These are phyloP conservation scores for Passer montanus DNA, from an alignment of 2,113 vertebrate species.

Conservation along the genomic window DNA sequence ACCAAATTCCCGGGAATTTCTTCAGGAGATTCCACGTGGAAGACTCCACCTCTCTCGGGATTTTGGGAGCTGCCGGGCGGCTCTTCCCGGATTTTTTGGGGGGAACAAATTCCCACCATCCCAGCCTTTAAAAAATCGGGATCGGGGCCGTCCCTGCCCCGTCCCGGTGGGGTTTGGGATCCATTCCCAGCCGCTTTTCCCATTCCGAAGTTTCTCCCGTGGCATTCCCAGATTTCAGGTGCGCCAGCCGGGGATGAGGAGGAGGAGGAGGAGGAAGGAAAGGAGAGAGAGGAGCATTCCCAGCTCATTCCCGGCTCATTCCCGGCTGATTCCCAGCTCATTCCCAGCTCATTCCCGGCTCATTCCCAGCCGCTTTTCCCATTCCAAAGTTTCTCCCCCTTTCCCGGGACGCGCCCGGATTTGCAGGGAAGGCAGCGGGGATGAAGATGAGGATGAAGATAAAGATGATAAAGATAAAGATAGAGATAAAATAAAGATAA, in stretches of 20 bases:
- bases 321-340: background rate
- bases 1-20: background rate
- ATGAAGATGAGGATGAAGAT: background rate
- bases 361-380: background rate
- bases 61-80: background rate
- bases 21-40: accelerated
- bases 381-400: background rate
- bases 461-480: no score
- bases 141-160: background rate
- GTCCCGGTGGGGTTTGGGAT: background rate
- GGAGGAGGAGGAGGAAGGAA: background rate
- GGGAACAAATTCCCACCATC: background rate
- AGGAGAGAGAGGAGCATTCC: background rate
- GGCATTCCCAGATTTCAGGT: background rate
- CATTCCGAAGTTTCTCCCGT: background rate
- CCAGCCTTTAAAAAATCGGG: background rate
- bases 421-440: background rate
- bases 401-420: background rate
- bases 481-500: no score
- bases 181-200: background rate
- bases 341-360: background rate
- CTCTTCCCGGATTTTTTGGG: background rate
- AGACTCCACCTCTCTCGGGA: background rate
- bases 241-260: background rate
- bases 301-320: background rate